Evolutionary conservation across 2,797 vertebrate species (phyloP), one percentile per base, ranked within the genome.

Genomic region (Lutjanus campechanus): DNA sequence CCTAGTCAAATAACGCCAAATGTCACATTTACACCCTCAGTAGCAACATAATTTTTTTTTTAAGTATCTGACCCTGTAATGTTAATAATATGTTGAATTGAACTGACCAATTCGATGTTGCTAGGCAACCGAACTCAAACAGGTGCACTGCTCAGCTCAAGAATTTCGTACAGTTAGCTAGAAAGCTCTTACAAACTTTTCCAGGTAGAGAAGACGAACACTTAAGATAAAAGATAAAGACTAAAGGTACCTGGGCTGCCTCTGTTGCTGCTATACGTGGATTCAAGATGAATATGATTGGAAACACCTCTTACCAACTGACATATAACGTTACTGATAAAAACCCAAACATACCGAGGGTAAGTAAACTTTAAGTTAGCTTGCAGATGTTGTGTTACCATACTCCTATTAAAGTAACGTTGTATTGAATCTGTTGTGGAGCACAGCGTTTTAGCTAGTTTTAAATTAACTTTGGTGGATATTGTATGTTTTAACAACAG

Each of bases 401-500:
- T 16, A 13, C 4, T 17, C 13, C 22, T 36, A 29, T 29, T 29
- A 29, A 29, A 29, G 29, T 36, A 36, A 36, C 29, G 29, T 25
- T 25, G 25, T 4, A 36, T 16, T 20, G 36, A 55, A 16, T 7
- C 15, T 9, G 13, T 15, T 46, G 25, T 56, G 7, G 16, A 13
- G 11, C 29, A 36, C 29, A 5, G 29, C 8, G 2, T 60, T 67
- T 62, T 19, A 51, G 16, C 11, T 36, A 2, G 4, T 29, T 29
- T 36, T 36, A 44, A 58, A 29, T 36, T 19, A 25, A 44, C 13
- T 49, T 44, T 41, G 19, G 13, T 10, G 8, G 16, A n/a, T 8
- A 49, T 13, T 56, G 3, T 20, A 13, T 8, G 7, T 55, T 4
- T 8, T 29, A 49, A 40, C 55, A 46, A 47, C 76, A 98, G 97